Evolutionary conservation across 2,888 invertebrate species (phyloP).

Genomic region (Caenorhabditis auriculariae): DNA sequence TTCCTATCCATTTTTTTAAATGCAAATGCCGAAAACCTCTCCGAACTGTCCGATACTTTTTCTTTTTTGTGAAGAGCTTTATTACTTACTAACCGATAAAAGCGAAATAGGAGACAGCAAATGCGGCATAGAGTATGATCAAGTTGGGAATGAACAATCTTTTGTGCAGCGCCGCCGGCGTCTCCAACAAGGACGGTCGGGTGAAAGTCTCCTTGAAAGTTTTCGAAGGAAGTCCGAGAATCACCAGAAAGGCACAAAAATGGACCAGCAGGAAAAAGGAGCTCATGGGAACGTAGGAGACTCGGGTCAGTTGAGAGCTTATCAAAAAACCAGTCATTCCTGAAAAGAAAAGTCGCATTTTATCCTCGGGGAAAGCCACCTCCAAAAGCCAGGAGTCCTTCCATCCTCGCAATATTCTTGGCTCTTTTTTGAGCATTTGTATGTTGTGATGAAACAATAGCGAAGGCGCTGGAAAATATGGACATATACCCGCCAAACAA

Average conservation of each 20-base stretch:
- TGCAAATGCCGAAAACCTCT: no score
- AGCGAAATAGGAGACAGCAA: constrained; percentile 39
- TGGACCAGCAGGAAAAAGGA: constrained; percentile 20
- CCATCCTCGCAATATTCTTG: constrained; percentile 24
- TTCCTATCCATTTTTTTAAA: no score
- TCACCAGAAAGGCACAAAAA: constrained; percentile 8
- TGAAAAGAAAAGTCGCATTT: constrained; percentile 7
- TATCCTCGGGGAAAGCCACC: constrained; percentile 14
- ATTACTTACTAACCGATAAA: no score
- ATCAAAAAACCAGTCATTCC: constrained; percentile 25
- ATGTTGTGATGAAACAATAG: constrained; percentile 18
- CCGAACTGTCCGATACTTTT: no score
- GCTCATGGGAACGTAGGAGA: constrained; percentile 14
- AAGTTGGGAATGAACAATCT: constrained; percentile 4
- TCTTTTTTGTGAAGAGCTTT: no score
- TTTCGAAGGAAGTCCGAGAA: no score
- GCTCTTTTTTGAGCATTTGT: constrained; percentile 10
- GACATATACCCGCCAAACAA: constrained; percentile 41
- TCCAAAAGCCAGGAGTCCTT: constrained; percentile 31
- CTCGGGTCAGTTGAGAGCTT: constrained; percentile 9
- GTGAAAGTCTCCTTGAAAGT: no score
- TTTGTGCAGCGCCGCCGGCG: background rate
- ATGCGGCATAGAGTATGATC: constrained; percentile 26
- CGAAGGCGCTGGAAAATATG: constrained; percentile 29
- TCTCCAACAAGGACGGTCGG: background rate